phyloP scores from a whole-genome alignment of 1,140 invertebrate genomes.

The Archivesica marissinica region DNA sequence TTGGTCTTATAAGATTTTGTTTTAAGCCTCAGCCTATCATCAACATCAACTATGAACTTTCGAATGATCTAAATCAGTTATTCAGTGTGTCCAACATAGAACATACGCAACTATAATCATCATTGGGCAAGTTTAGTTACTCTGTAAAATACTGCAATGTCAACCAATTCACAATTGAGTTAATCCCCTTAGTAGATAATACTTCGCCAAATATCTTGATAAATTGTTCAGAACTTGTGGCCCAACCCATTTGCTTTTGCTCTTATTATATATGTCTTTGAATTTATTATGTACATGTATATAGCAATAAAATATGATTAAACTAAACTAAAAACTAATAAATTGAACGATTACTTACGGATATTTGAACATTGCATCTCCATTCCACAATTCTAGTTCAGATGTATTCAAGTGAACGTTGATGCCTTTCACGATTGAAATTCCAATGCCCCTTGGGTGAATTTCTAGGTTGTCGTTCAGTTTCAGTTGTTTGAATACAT shows the following conservation, averaged over 20 bases:
- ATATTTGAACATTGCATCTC: conserved; percentile 21
- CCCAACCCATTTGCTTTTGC: background rate
- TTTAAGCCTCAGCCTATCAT: too few species aligned
- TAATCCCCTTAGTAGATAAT: background rate
- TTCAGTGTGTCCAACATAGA: too few species aligned
- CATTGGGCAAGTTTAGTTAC: too few species aligned
- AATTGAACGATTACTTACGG: background rate
- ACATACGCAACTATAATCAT: too few species aligned
- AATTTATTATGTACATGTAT: background rate
- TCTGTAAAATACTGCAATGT: background rate
- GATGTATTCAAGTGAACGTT: background rate
- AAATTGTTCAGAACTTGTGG: background rate
- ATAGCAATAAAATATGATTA: background rate
- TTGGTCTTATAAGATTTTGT: too few species aligned
- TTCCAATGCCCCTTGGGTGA: conserved; percentile 16
- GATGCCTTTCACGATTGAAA: conserved; percentile 10
- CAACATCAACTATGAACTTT: too few species aligned
- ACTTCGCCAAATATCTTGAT: background rate
- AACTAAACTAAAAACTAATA: background rate
- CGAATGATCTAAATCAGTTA: too few species aligned
- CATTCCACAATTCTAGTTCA: conserved; percentile 23
- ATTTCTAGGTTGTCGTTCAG: background rate
- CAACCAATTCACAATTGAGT: background rate
- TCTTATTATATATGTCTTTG: background rate
- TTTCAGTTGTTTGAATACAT: conserved; percentile 18